phyloP scores from a whole-genome alignment of 2,113 vertebrate species.

The Hyla sarda region DNA sequence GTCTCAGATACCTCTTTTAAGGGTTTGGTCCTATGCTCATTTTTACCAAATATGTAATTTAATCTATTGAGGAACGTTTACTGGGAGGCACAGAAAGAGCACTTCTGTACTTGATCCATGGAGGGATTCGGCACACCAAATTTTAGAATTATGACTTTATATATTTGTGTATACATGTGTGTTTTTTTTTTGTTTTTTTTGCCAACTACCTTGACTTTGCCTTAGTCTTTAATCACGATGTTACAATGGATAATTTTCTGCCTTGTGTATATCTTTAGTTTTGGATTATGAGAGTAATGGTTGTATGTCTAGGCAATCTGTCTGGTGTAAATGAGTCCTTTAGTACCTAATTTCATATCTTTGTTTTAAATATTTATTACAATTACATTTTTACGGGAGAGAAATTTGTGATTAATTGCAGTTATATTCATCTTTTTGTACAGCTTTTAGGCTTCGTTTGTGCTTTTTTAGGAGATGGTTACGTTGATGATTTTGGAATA shows the following conservation, averaged over 20 bases:
- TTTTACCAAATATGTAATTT: constrained; percentile 57
- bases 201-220: constrained; percentile 7
- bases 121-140: constrained; percentile 23
- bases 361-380: constrained; percentile 5
- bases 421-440: neutral
- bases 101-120: constrained; percentile 19
- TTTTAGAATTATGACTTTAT: neutral
- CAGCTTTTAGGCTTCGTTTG: neutral
- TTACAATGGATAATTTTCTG: neutral
- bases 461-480: neutral
- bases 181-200: neutral
- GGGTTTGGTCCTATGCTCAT: constrained; percentile 33
- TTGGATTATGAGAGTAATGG: neutral
- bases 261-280: neutral
- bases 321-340: neutral
- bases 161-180: neutral
- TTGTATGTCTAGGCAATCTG: neutral
- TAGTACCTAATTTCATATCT: neutral
- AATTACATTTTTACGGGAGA: constrained; percentile 4
- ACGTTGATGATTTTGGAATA: neutral
- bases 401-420: neutral
- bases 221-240: constrained; percentile 25
- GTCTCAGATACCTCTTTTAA: neutral
- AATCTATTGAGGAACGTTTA: constrained; percentile 52
- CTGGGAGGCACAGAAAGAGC: neutral